Evolutionary conservation across 2,888 invertebrate species (phyloP), one percentile per base, ranked within the genome.

Genomic region (Anthophora plumipes): DNA sequence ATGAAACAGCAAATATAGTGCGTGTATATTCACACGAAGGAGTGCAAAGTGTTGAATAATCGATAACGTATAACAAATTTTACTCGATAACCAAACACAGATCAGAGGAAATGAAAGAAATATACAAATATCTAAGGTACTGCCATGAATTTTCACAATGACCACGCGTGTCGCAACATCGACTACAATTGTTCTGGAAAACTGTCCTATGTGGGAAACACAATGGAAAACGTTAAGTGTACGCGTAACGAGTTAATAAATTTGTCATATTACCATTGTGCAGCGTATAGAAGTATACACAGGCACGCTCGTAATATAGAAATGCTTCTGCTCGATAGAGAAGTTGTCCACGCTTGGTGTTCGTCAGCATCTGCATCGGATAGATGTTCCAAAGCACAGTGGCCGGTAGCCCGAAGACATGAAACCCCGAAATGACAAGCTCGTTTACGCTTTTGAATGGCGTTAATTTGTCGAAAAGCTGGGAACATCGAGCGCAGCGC

Each of bases 401-500:
- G 37, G 72, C 5, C 22, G 43, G 20, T 2, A 64, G 25, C 0
- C 3, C 37, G 4, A 12, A 11, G 31, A 41, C 14, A 3, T 41
- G 50, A 39, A 57, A 17, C 37, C 7, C 20, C 1, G n/a, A 25
- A n/a, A 31, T 1, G 12, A 39, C 20, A 22, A 61, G 22, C 12
- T 70, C 63, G 22, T 41, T 37, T 6, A 3, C 50, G 48, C n/a
- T 37, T 50, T 63, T 50, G 4, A 64, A 55, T 37, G 50, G 57
- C 20, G 9, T 50, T 63, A 77, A 43, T 64, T 63, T 59, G 25
- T 57, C 31, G 31, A 70, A 76, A n/a, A 61, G 37, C 69, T 25
- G 61, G 12, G n/a, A 68, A 74, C 43, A 54, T 20, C n/a, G 8
- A 6, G 22, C 25, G 8, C 22, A 39, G 54, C 54, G n/a, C 12